A percentile compares a stretch with the other conserved stretches of the same genome.
These are phyloP conservation scores for Pseudeuparius sepicola DNA, from an alignment of 2,888 invertebrate species.

Conservation along the genomic window DNA sequence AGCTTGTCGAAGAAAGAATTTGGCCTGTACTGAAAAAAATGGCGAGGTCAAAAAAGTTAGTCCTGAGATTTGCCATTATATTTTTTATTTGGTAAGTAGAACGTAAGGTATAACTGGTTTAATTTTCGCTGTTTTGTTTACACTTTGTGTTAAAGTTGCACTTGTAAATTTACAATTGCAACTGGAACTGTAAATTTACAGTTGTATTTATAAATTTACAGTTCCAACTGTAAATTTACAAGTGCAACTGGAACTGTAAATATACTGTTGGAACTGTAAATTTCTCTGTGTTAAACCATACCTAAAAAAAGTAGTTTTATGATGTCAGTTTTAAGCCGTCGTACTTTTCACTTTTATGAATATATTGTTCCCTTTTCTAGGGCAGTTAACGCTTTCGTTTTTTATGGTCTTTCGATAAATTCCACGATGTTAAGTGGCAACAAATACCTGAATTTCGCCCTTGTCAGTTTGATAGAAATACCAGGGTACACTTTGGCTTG, in stretches of 20 bases:
- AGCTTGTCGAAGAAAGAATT: conserved; percentile 32
- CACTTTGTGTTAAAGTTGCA: too few relatives aligned
- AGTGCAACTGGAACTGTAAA: too few relatives aligned
- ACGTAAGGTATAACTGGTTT: too few relatives aligned
- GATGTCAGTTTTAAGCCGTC: too few relatives aligned
- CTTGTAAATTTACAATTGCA: too few relatives aligned
- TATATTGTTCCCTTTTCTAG: conserved; percentile 28
- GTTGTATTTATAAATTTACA: too few relatives aligned
- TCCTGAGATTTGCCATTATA: conserved; percentile 40
- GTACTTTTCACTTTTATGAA: conserved; percentile 5
- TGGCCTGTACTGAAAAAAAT: conserved; percentile 39
- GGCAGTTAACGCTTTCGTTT: conserved; percentile 57
- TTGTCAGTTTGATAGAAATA: conserved; percentile 51
- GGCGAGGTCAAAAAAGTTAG: conserved; percentile 39
- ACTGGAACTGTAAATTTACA: too few relatives aligned
- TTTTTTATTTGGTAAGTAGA: conserved; percentile 42
- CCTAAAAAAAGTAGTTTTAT: too few relatives aligned
- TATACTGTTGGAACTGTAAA: too few relatives aligned
- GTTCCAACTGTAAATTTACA: too few relatives aligned
- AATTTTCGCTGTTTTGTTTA: too few relatives aligned
- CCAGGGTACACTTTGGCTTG: conserved; percentile 48
- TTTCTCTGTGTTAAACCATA: too few relatives aligned
- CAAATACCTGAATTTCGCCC: conserved; percentile 56
- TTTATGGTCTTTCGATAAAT: conserved; percentile 57
- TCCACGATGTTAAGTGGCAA: conserved; percentile 56